Percentiles rank a stretch among this genome's conserved stretches.
phyloP scores from a whole-genome alignment of 2,888 invertebrate genomes.

The Tenodera sinensis region DNA sequence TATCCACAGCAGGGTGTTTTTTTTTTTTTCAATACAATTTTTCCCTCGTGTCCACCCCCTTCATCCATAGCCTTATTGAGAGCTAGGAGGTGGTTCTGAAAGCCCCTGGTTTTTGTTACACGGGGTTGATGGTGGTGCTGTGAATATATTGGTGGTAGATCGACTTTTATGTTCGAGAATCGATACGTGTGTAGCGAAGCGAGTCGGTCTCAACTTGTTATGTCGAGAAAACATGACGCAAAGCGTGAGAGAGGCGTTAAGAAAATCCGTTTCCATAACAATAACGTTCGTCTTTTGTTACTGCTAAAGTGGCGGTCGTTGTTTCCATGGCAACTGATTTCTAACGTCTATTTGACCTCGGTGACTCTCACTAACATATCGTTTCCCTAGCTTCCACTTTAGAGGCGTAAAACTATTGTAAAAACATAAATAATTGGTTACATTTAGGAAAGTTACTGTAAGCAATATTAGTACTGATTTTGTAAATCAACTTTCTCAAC shows the following conservation, averaged over 20 bases:
- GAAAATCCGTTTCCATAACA: not conserved
- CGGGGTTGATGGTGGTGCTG: not conserved
- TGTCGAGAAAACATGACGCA: slow-evolving; percentile 18
- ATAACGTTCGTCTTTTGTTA: not conserved
- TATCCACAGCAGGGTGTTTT: not conserved
- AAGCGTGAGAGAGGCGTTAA: not conserved
- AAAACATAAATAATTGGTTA: too few species aligned
- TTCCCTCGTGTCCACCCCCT: not conserved
- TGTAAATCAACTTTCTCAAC: too few species aligned
- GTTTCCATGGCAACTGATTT: not conserved
- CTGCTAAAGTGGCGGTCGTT: not conserved
- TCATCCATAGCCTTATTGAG: not conserved
- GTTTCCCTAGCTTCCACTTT: too few species aligned
- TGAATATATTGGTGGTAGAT: not conserved
- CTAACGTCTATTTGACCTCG: too few species aligned
- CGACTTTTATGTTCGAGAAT: not conserved
- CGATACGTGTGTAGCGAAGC: slow-evolving; percentile 10
- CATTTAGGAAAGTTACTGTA: too few species aligned
- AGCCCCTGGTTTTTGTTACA: not conserved
- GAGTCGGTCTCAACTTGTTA: slow-evolving; percentile 20
- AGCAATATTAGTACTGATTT: too few species aligned
- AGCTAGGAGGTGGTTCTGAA: not conserved
- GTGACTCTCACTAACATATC: too few species aligned
- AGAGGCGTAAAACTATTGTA: too few species aligned
- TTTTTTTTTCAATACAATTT: not conserved